These are phyloP conservation scores for Acestrorhynchus altus DNA, from an alignment of 2,797 vertebrate genomes.

Conservation along the genomic window DNA sequence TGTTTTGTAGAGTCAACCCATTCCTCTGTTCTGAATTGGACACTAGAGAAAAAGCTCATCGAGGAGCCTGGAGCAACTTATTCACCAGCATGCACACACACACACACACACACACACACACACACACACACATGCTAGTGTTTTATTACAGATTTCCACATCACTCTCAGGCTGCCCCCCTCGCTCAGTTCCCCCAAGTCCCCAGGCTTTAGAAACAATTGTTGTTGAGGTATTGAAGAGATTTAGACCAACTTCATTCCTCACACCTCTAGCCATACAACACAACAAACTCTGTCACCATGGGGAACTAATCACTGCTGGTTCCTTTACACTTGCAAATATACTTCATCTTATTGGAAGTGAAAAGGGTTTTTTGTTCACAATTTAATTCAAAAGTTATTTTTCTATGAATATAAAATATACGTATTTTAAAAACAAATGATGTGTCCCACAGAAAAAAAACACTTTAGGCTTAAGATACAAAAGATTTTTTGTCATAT, in stretches of 20 bases:
- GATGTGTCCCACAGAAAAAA: too few relatives aligned
- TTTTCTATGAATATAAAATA: too few relatives aligned
- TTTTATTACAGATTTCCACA: conserved; percentile 60
- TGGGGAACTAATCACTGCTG: conserved; percentile 8
- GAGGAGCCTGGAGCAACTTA: conserved; percentile 60
- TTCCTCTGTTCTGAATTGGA: conserved; percentile 70
- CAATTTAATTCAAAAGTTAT: too few relatives aligned
- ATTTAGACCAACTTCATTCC: conserved; percentile 13
- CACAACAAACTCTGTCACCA: conserved; percentile 33
- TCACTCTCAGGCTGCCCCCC: conserved; percentile 27
- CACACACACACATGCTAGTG: conserved; percentile 26
- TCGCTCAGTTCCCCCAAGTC: neutral
- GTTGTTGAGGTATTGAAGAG: conserved; percentile 29
- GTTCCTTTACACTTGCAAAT: neutral
- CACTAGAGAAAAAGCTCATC: conserved; percentile 66
- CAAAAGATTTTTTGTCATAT: too few relatives aligned
- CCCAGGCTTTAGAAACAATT: conserved; percentile 27
- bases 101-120: conserved; percentile 20
- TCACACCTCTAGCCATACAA: conserved; percentile 19
- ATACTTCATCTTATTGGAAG: conserved; percentile 4
- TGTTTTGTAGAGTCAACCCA: conserved; percentile 65
- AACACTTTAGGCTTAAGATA: too few relatives aligned
- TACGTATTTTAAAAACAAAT: too few relatives aligned
- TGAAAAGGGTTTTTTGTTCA: too few relatives aligned
- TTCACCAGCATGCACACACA: conserved; percentile 26